Conservation (phyloP, 2,113 vertebrate genomes). For the Semicossyphus pulcher region DNA sequence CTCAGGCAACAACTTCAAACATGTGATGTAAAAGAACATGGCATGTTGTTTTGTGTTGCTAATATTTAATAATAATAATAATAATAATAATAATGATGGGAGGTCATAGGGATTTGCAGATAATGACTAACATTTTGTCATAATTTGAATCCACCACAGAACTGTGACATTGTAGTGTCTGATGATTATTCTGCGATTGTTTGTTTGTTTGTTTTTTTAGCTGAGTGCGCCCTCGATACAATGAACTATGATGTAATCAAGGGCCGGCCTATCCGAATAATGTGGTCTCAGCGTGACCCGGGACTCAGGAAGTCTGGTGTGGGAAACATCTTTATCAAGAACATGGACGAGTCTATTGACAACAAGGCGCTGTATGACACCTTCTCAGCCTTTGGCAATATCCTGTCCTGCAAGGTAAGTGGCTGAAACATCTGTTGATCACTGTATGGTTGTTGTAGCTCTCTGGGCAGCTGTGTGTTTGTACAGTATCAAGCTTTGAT, state of each 20-base stretch:
- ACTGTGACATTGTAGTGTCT: too few species aligned
- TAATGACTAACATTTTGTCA: neutral
- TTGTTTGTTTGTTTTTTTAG: constrained; percentile 66
- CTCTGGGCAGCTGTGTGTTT: neutral
- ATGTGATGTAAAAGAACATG: too few species aligned
- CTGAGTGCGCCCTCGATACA: constrained; percentile 96
- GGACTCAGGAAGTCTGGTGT: constrained; percentile 95
- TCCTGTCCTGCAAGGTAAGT: constrained; percentile 96
- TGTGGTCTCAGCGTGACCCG: constrained; percentile 98
- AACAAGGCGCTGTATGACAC: constrained; percentile 98
- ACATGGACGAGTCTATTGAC: constrained; percentile 97
- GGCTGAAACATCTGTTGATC: neutral
- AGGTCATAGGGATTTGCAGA: too few species aligned
- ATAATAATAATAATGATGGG: too few species aligned
- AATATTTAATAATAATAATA: too few species aligned
- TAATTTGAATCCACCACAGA: neutral
- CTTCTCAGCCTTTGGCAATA: constrained; percentile 97
- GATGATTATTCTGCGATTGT: neutral
- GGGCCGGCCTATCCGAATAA: constrained; percentile 95
- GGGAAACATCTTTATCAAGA: constrained; percentile 98
- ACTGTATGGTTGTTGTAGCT: neutral
- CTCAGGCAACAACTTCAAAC: too few species aligned
- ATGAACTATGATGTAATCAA: constrained; percentile 99
- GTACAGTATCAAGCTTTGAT: too few species aligned
- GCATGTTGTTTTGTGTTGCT: too few species aligned